A percentile compares a stretch with the other conserved stretches of the same genome.
phyloP scores from a whole-genome alignment of 2,113 vertebrate species.

The Rhabdomys dilectus region DNA sequence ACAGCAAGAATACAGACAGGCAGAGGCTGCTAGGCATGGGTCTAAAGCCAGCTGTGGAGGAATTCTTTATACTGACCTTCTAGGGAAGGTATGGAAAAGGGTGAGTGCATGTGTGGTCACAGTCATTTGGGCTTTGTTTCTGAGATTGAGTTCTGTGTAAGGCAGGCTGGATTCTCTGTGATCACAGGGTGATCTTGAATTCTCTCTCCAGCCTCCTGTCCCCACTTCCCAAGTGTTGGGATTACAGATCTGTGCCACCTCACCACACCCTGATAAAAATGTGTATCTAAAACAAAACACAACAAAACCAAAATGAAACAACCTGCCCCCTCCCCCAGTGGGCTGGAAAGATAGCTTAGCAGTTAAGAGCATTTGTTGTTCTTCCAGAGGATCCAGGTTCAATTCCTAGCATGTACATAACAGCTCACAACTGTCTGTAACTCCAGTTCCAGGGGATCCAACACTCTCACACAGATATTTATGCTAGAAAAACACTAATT shows the following conservation, averaged over 20 bases:
- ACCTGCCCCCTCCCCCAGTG: background rate
- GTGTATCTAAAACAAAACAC: background rate
- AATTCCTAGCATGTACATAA: background rate
- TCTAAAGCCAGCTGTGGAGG: background rate
- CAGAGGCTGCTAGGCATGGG: background rate
- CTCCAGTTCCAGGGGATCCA: background rate
- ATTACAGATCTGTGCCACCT: no score
- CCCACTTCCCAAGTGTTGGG: background rate
- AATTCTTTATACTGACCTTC: constrained; percentile 22
- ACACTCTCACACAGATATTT: background rate
- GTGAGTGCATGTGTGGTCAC: background rate
- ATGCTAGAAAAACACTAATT: background rate
- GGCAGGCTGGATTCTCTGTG: background rate
- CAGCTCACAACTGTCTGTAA: background rate
- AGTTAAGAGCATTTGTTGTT: background rate
- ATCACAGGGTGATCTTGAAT: background rate
- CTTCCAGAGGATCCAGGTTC: background rate
- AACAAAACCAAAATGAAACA: background rate
- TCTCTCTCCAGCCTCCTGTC: no score
- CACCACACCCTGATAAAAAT: background rate
- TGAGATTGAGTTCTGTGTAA: background rate
- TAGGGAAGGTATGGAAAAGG: background rate
- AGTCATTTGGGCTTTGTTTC: background rate
- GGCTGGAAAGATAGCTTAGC: background rate
- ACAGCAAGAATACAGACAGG: constrained; percentile 10